A percentile compares a stretch with the other conserved stretches of the same genome.
These are phyloP conservation scores for Corynorhinus townsendii DNA, from an alignment of 2,113 vertebrate species.

Conservation along the genomic window DNA sequence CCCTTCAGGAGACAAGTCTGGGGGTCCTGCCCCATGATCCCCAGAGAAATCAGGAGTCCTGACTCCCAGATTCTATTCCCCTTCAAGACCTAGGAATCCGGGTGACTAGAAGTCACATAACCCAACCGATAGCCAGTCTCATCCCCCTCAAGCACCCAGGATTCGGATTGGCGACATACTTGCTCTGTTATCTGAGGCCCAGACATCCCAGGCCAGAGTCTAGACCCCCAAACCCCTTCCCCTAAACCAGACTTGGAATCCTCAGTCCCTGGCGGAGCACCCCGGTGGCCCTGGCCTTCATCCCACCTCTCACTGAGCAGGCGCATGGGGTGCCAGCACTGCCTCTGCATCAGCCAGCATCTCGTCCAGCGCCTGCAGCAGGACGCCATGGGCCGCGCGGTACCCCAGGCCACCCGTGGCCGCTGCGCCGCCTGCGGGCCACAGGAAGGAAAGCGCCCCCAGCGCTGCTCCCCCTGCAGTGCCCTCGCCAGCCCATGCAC, in stretches of 20 bases:
- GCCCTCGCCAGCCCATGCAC: constrained; percentile 67
- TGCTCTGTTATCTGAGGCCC: background rate
- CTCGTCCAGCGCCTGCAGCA: constrained; percentile 72
- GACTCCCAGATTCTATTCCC: background rate
- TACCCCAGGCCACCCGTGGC: constrained; percentile 75
- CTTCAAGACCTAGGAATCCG: background rate
- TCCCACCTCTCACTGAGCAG: background rate
- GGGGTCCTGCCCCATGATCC: background rate
- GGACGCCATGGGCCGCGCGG: constrained; percentile 69
- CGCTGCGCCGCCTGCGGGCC: constrained; percentile 71
- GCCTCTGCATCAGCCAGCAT: constrained; percentile 69
- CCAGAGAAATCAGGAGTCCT: background rate
- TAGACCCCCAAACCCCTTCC: background rate
- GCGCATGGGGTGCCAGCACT: constrained; percentile 41
- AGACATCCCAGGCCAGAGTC: background rate
- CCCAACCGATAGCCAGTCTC: background rate
- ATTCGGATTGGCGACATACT: background rate
- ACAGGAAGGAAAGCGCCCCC: constrained; percentile 70
- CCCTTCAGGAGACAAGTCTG: background rate
- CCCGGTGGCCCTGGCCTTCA: background rate
- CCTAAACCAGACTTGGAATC: background rate
- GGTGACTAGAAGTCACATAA: background rate
- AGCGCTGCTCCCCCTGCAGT: constrained; percentile 64
- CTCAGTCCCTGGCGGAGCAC: background rate
- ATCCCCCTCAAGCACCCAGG: background rate